Evolutionary conservation across 2,113 vertebrate species (phyloP).

Genomic region (Drymodes brunneopygia): DNA sequence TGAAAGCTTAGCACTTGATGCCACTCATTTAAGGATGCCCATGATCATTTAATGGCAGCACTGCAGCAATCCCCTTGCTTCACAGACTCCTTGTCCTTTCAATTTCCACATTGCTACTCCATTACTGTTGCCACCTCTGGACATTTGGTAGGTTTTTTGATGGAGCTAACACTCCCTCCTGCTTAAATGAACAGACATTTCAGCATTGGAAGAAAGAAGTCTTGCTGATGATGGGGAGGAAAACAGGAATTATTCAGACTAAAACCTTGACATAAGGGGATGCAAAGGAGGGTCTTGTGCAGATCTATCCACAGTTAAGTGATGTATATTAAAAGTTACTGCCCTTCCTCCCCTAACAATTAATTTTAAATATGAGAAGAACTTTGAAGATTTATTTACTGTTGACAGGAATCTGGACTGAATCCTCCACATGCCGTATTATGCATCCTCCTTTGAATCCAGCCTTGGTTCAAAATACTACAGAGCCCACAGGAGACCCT

Average conservation of each 20-base stretch:
- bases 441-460: background rate
- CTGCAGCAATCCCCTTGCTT: background rate
- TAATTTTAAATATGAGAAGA: conserved; percentile 11
- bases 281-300: background rate
- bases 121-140: background rate
- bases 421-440: background rate
- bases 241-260: background rate
- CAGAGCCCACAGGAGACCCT: background rate
- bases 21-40: background rate
- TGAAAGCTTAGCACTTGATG: background rate
- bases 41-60: background rate
- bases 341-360: background rate
- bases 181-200: background rate
- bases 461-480: background rate
- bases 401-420: background rate
- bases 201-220: background rate
- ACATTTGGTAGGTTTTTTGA: background rate
- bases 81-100: background rate
- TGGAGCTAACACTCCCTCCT: background rate
- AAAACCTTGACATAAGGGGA: background rate
- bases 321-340: background rate
- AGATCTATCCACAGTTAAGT: background rate
- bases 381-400: background rate
- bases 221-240: background rate
- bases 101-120: background rate